A percentile compares a stretch with the other conserved stretches of the same genome.
These are phyloP conservation scores for Napeogenes sylphis DNA, from an alignment of 2,888 invertebrate genomes.

Conservation along the genomic window DNA sequence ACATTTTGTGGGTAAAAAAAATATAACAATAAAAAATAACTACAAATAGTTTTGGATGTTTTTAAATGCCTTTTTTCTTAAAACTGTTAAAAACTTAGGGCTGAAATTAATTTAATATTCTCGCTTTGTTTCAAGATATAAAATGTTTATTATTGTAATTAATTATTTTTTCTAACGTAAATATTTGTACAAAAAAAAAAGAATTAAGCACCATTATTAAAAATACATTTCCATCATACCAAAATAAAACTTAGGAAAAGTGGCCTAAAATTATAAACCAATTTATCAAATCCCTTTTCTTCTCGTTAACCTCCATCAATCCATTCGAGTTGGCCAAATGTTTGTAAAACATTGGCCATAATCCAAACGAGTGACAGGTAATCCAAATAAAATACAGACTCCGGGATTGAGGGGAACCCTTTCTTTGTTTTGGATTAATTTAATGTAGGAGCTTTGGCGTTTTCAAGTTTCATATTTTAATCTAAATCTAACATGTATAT, in stretches of 20 bases:
- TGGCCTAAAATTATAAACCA: conserved; percentile 5
- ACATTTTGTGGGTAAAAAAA: too few relatives aligned
- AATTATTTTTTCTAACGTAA: too few relatives aligned
- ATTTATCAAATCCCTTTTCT: conserved; percentile 19
- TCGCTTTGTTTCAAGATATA: too few relatives aligned
- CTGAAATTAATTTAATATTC: too few relatives aligned
- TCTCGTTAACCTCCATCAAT: conserved; percentile 22
- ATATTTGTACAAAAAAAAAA: neutral
- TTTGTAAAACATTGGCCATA: conserved; percentile 64
- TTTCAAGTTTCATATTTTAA: conserved; percentile 4
- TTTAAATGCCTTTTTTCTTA: too few relatives aligned
- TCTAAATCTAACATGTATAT: too few relatives aligned
- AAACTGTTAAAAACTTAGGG: too few relatives aligned
- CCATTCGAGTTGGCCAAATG: conserved; percentile 36
- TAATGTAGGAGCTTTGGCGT: conserved; percentile 28
- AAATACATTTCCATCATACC: neutral
- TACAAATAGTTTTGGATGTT: too few relatives aligned
- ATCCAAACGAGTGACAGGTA: conserved; percentile 52
- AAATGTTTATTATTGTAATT: too few relatives aligned
- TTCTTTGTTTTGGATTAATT: conserved; percentile 33
- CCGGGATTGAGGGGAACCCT: conserved; percentile 60
- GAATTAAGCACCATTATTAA: neutral
- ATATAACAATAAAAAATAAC: too few relatives aligned
- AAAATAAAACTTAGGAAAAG: conserved; percentile 8
- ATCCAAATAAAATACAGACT: conserved; percentile 66